Conservation (phyloP, 2,888 invertebrate genomes). For the Aromia moschata region DNA sequence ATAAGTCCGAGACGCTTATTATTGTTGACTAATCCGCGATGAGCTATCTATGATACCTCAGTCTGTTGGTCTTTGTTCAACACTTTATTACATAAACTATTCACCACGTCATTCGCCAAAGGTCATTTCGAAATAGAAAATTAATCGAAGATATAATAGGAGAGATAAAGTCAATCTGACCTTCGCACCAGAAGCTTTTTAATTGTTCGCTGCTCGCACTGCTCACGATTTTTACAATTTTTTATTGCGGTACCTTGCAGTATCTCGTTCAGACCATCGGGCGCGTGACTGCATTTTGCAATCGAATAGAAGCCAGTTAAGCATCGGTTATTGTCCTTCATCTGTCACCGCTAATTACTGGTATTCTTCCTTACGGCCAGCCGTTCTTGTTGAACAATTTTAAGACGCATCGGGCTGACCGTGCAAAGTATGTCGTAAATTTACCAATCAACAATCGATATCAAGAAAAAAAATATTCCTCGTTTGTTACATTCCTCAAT, state of each 20-base stretch:
- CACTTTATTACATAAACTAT: background rate
- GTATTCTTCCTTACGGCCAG: conserved; percentile 4
- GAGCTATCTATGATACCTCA: no score
- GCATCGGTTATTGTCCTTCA: background rate
- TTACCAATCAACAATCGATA: no score
- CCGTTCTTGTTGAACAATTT: background rate
- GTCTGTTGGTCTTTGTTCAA: background rate
- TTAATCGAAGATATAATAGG: background rate
- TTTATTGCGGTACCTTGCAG: background rate
- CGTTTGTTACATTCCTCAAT: no score
- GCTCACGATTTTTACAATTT: conserved; percentile 1
- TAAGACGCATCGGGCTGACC: no score
- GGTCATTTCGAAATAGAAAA: background rate
- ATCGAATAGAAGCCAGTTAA: background rate
- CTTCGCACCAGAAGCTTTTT: conserved; percentile 7
- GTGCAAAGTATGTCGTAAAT: no score
- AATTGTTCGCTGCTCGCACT: background rate
- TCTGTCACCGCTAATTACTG: background rate
- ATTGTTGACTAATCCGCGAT: no score
- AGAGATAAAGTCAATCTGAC: background rate
- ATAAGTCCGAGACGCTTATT: no score
- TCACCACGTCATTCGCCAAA: background rate
- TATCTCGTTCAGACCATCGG: background rate
- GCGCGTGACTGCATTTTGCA: conserved; percentile 1
- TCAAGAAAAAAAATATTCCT: no score